Percentiles rank a stretch among this genome's conserved stretches.
phyloP scores from a whole-genome alignment of 1,140 invertebrate genomes.

The Ceratina japonica region DNA sequence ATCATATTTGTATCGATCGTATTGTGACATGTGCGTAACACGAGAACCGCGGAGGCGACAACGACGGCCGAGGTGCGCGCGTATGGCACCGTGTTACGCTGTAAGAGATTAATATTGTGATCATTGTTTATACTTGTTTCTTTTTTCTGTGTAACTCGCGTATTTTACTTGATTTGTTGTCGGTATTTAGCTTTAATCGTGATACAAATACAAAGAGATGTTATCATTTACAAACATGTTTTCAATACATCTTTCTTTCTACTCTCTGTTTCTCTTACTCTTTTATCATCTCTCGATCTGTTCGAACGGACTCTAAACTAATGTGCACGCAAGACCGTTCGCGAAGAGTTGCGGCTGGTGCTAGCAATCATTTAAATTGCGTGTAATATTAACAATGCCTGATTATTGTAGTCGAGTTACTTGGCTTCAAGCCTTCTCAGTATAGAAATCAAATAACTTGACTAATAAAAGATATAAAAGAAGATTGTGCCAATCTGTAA shows the following conservation, averaged over 20 bases:
- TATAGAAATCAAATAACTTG: too few relatives aligned
- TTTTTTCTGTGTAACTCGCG: constrained; percentile 32
- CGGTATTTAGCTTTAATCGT: constrained; percentile 45
- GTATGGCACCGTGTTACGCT: constrained; percentile 24
- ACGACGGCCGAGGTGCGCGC: background rate
- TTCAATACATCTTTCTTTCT: constrained; percentile 22
- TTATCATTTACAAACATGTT: constrained; percentile 45
- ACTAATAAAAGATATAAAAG: background rate
- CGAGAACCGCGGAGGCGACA: background rate
- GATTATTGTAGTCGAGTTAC: too few relatives aligned
- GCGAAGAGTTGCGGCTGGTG: constrained; percentile 49
- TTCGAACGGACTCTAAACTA: background rate
- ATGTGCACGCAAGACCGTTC: constrained; percentile 25
- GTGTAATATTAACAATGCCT: background rate
- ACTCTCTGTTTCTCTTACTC: constrained; percentile 31
- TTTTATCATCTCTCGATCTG: constrained; percentile 16
- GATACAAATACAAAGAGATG: constrained; percentile 46
- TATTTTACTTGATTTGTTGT: constrained; percentile 45
- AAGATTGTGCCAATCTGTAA: constrained; percentile 30
- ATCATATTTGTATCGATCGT: constrained; percentile 11
- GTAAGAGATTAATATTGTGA: constrained; percentile 45
- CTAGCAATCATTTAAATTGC: constrained; percentile 32
- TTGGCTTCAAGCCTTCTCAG: too few relatives aligned
- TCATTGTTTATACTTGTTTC: constrained; percentile 50
- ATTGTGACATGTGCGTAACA: constrained; percentile 26